Base-by-base conservation (phyloP, 2,797 vertebrate genomes). In the Perdix hodgsoniae region DNA sequence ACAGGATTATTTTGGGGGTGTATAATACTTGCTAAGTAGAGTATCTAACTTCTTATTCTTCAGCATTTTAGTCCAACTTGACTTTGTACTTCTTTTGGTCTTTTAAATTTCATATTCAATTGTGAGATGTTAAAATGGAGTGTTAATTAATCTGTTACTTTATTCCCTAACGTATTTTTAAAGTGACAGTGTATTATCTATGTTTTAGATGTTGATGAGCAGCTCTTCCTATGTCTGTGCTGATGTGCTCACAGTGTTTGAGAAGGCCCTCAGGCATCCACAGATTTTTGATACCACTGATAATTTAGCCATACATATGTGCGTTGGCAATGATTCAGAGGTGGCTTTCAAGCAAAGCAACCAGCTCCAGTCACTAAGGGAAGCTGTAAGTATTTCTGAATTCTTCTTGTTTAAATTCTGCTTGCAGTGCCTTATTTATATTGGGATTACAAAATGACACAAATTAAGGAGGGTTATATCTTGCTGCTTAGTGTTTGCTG, bases 301-400 rank as follows among this genome's bases (percentile, higher is more conserved):
- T 8, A 14, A 35, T 45, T 63, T 89, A 52, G 35, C 40, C 76
- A 45, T 23, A 31, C 15, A 92, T 3, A 0, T 73, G 5, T 97
- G 97, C n/a, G 35, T 31, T 45, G 66, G 26, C 3, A 47, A 74
- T 18, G 33, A 57, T 29, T 91, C 83, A 65, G 86, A 80, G 8
- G 16, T 76, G 33, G 54, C 63, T 31, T 50, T 81, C 24, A 33
- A 61, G 65, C 87, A 96, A 60, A 93, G 52, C 44, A 91, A 74
- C 29, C 67, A 65, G 5, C 35, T 95, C 35, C 50, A n/a, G 29
- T 80, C 63, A 4, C 45, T 92, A 56, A 78, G 93, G 31, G 71
- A 94, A 16, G 90, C 92, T 74, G 96, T 97, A 93, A 96, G 96
- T 96, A 90, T 67, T 87, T 83, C 19, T 80, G 49, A 52, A 13